Base-by-base conservation (phyloP, 2,888 invertebrate genomes). In the Zonitis immaculata region DNA sequence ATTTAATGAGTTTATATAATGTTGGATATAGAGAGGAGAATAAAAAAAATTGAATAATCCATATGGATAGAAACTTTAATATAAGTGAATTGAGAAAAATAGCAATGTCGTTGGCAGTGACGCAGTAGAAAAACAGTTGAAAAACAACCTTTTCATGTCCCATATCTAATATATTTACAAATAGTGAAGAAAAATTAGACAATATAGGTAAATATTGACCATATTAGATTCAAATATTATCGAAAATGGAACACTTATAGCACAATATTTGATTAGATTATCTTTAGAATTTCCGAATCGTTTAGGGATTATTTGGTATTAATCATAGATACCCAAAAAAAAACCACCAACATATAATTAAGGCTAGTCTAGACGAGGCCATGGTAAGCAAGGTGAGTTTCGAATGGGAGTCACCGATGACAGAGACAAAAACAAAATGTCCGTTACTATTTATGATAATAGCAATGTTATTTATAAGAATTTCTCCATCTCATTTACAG, bases 301-400 rank as follows among this genome's bases (percentile, higher is more conserved):
- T n/a, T n/a, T n/a, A n/a, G n/a, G n/a, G 25, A 6, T 25, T 6
- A 25, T 25, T 25, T 25, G 25, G 4, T 6, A 25, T 25, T 25
- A 25, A 6, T 25, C 8, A 12, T 5, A 22, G 26, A 43, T 20
- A 25, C 20, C 18, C n/a, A 20, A 25, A 42, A 42, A 42, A 20
- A 42, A 42, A 42, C 14, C 14, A 22, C 42, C 44, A 3, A 25
- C 20, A 25, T 12, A 30, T 47, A 49, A 49, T 49, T 42, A 43
- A 43, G 22, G 43, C 43, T 22, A 61, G 59, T 60, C 58, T 62
- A 67, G 67, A 70, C 67, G 69, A 69, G 69, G 69, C 67, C 69
- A 70, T 63, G 60, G 64, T 44, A 51, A 60, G 57, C 63, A 64
- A 66, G 67, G 66, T 66, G 60, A 60, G 58, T 59, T 55, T 55